Percentiles rank a stretch among this genome's conserved stretches.
Evolutionary conservation across 2,113 vertebrate genomes (phyloP).

Genomic region (Erythrolamprus reginae): DNA sequence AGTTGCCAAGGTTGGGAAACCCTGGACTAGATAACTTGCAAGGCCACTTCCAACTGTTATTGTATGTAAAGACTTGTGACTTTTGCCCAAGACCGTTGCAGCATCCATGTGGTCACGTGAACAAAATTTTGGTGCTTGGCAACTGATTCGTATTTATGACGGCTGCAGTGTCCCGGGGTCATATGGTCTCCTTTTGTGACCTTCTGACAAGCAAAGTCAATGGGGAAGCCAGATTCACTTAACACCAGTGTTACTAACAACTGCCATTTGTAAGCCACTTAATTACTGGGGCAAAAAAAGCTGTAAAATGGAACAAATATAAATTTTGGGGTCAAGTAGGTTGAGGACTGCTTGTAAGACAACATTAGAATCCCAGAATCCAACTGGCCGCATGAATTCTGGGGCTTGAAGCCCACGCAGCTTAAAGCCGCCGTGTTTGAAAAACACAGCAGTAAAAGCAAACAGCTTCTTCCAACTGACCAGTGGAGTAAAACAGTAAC

Average conservation of each 20-base stretch:
- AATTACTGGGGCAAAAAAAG: background rate
- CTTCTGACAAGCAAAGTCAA: background rate
- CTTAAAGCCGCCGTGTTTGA: background rate
- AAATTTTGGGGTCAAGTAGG: background rate
- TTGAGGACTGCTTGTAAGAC: background rate
- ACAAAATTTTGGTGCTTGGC: background rate
- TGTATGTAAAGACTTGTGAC: background rate
- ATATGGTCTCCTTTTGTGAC: background rate
- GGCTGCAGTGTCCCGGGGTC: background rate
- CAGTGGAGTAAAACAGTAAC: background rate
- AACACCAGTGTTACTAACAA: background rate
- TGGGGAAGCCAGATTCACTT: background rate
- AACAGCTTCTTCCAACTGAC: background rate
- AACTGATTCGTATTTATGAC: background rate
- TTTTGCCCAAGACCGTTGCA: background rate
- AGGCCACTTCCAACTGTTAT: too few species aligned
- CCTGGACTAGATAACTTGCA: too few species aligned
- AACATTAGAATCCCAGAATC: background rate
- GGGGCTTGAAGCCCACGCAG: background rate
- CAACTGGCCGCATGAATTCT: background rate
- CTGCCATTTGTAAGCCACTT: background rate
- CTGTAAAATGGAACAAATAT: background rate
- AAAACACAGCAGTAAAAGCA: background rate
- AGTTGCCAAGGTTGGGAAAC: too few species aligned
- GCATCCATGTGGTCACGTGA: background rate